A percentile compares a stretch with the other conserved stretches of the same genome.
These are phyloP conservation scores for Turritopsis dohrnii DNA, from an alignment of 30 jellyfish, hydroid and myxozoan species.

Conservation along the genomic window DNA sequence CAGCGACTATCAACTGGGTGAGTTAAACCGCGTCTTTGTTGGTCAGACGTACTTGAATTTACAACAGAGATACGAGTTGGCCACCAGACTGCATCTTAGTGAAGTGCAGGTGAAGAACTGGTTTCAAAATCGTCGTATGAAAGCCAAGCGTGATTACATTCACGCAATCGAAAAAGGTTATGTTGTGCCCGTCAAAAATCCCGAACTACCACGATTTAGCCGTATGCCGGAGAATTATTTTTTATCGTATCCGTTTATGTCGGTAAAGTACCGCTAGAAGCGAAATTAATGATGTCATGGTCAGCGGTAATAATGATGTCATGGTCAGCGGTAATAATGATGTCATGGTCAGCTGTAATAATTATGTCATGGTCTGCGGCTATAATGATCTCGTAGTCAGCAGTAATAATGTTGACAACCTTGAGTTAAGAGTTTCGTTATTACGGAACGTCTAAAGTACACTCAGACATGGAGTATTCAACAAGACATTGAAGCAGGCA, in stretches of 20 bases:
- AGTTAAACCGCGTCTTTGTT: background rate
- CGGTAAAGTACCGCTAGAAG: background rate
- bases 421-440: too few species aligned
- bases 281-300: background rate
- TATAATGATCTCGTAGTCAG: too few species aligned
- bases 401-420: too few species aligned
- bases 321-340: too few species aligned
- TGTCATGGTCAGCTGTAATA: too few species aligned
- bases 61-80: conserved; percentile 13
- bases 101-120: conserved; percentile 18
- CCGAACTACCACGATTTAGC: conserved; percentile 11
- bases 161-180: conserved; percentile 13
- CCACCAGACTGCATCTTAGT: conserved; percentile 6
- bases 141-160: conserved; percentile 19
- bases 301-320: background rate
- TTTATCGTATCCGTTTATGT: conserved; percentile 12
- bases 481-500: too few species aligned
- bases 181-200: conserved; percentile 12
- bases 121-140: conserved; percentile 24
- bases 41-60: background rate
- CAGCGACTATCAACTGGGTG: background rate
- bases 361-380: too few species aligned
- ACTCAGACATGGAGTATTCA: too few species aligned
- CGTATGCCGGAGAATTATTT: conserved; percentile 12
- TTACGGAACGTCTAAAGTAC: too few species aligned